phyloP scores from a whole-genome alignment of 2,797 vertebrate genomes.

The Macrochelys suwanniensis region DNA sequence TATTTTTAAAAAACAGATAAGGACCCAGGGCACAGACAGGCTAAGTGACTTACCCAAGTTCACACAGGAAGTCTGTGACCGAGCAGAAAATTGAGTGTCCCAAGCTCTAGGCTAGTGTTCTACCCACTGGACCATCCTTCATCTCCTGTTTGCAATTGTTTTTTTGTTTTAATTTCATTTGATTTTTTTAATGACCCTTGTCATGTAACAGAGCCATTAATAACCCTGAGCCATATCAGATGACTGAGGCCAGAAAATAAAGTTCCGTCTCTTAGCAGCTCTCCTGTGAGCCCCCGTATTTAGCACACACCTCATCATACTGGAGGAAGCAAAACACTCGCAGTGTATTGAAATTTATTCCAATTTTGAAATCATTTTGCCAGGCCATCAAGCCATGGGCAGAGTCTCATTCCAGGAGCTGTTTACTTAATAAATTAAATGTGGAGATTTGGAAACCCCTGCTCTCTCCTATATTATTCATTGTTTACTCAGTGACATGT shows the following conservation, averaged over 20 bases:
- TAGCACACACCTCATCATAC: background rate
- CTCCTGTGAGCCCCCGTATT: background rate
- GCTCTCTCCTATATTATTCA: background rate
- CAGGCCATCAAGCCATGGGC: background rate
- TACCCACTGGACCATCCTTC: background rate
- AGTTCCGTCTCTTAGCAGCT: fast-evolving
- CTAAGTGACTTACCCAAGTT: background rate
- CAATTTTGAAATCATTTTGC: slow-evolving; percentile 4
- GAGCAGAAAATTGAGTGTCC: background rate
- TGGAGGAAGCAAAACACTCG: background rate
- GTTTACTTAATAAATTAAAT: slow-evolving; percentile 42
- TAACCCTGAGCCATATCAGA: background rate
- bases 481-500: slow-evolving; percentile 3
- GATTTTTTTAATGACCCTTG: background rate
- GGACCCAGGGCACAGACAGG: fast-evolving
- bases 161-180: background rate
- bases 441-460: background rate
- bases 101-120: background rate
- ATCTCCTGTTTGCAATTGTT: background rate
- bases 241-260: background rate
- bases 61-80: background rate
- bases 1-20: background rate
- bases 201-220: background rate
- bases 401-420: background rate
- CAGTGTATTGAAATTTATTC: background rate